Base-by-base conservation (phyloP, 2,888 invertebrate genomes). In the Drosophila quinaria region DNA sequence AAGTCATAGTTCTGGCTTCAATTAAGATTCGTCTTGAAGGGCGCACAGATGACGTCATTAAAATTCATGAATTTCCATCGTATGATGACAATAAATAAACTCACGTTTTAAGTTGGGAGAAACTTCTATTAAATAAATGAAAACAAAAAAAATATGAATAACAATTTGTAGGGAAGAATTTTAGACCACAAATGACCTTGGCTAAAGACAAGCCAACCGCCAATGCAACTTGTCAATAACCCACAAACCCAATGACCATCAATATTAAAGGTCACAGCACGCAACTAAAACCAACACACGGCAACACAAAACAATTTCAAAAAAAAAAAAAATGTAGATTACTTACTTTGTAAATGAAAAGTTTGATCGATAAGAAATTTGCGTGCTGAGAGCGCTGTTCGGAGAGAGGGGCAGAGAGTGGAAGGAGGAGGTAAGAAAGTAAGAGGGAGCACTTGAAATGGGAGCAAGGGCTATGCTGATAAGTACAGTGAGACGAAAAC, bases 361-460 rank as follows among this genome's bases (percentile, higher is more conserved):
- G 89, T 89, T 84, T 84, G 89, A 84, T 84, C 83, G 83, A 84
- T 87, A 89, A 89, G 85, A 62, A 89, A 72, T 80, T 89, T 89
- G 83, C 83, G 84, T 83, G 84, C 47, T 72, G 29, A 54, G 25
- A 54, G 25, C 60, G 37, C 35, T 17, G 42, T 25, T 35, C 5
- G 25, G 49, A 17, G 31, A 10, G 10, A 5, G 29, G 5, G 4
- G 13, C 3, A 17, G 37, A 46, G 39, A 8, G 8, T 15, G 19
- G 29, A 33, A 51, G 33, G 2, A 25, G 25, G 3, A 9, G 4
- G 22, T 4, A 22, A 22, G 4, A 22, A 4, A 22, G 22, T 22
- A 22, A 4, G 17, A 9, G 5, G 37, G 39, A 19, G 54, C 19
- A 29, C 22, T 33, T 22, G 15, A 44, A 75, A 62, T 77, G 58